Percentiles rank a stretch among this genome's conserved stretches.
Evolutionary conservation across 2,888 invertebrate genomes (phyloP).

Genomic region (Schizotus pectinicornis): DNA sequence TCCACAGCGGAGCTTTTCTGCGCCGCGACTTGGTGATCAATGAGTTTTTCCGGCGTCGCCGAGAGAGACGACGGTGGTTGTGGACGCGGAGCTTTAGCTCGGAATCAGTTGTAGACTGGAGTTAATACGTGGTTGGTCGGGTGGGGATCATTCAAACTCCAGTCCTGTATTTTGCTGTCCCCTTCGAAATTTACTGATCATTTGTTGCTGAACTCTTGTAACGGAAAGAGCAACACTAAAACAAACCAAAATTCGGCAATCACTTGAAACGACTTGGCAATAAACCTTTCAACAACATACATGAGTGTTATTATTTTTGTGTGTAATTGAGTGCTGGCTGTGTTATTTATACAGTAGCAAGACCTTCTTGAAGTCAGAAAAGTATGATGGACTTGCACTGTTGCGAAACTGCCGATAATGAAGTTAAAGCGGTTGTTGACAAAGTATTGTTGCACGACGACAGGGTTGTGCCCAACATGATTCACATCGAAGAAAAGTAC

Average conservation of each 20-base stretch:
- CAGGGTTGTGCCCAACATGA: constrained; percentile 80
- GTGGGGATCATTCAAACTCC: constrained; percentile 2
- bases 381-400: constrained; percentile 55
- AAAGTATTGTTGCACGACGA: constrained; percentile 75
- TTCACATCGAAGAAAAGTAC: constrained; percentile 86
- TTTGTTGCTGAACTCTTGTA: constrained; percentile 24
- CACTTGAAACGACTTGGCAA: no score
- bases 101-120: neutral
- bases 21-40: no score
- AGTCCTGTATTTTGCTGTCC: no score
- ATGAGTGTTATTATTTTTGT: constrained; percentile 2
- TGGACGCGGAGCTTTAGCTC: neutral
- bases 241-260: constrained; percentile 6
- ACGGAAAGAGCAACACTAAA: constrained; percentile 13
- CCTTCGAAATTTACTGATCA: neutral
- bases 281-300: no score
- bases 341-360: neutral
- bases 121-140: neutral
- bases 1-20: no score
- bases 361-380: neutral
- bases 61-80: neutral
- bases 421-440: constrained; percentile 63
- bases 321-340: constrained; percentile 11
- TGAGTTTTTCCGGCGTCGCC: no score
- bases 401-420: constrained; percentile 52